Evolutionary conservation across 2,797 vertebrate species (phyloP).

Genomic region (Melanogrammus aeglefinus): DNA sequence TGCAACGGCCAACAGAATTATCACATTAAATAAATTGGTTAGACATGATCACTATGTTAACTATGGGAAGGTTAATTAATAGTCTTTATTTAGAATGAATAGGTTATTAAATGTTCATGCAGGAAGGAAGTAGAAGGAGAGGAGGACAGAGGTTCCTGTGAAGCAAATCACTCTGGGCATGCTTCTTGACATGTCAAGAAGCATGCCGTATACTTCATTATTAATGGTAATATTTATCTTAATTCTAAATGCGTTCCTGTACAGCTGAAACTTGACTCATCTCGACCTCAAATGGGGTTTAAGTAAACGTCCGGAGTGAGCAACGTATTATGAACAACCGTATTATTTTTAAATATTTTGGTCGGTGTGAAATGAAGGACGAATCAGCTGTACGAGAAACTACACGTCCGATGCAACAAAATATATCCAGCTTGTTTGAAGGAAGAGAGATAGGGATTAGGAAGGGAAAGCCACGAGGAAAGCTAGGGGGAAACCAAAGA

Average conservation of each 20-base stretch:
- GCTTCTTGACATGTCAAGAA: neutral
- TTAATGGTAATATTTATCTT: neutral
- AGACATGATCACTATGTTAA: constrained; percentile 43
- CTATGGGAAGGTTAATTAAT: constrained; percentile 55
- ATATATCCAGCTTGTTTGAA: constrained; percentile 15
- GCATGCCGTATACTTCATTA: neutral
- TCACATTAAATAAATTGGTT: constrained; percentile 1
- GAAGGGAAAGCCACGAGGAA: constrained; percentile 38
- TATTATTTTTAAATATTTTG: neutral
- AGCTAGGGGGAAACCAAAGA: constrained; percentile 89
- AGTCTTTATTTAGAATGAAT: constrained; percentile 32
- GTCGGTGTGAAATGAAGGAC: neutral
- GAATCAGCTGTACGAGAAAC: neutral
- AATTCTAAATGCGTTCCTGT: constrained; percentile 2
- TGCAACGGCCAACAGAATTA: constrained; percentile 37
- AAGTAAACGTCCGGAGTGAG: neutral
- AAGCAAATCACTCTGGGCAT: neutral
- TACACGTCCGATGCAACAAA: constrained; percentile 1
- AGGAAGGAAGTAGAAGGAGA: constrained; percentile 32
- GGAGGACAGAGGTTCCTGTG: neutral
- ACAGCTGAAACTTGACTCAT: neutral
- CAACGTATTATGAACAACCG: neutral
- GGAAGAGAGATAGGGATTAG: constrained; percentile 25
- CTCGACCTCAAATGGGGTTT: neutral
- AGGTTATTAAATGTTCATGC: constrained; percentile 58